These are phyloP conservation scores for Zele albiditarsus DNA, from an alignment of 2,888 invertebrate genomes.

Conservation along the genomic window DNA sequence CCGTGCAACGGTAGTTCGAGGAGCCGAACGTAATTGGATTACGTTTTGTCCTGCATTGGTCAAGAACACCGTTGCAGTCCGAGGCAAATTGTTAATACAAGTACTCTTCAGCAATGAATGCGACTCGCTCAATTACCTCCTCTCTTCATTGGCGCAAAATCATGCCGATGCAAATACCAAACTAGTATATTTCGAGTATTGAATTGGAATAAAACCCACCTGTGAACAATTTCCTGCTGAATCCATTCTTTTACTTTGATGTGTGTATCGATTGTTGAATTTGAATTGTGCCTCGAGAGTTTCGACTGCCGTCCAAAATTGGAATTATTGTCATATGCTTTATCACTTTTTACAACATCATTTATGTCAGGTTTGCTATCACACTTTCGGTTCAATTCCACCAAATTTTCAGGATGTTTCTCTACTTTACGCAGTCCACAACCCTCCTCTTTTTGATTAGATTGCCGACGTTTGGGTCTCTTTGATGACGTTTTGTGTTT, in stretches of 20 bases:
- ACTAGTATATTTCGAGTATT: neutral
- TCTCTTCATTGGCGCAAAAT: constrained; percentile 1
- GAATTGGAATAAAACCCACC: constrained; percentile 60
- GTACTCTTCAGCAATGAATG: constrained; percentile 42
- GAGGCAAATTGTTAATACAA: constrained; percentile 49
- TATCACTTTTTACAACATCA: constrained; percentile 71
- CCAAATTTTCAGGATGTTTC: constrained; percentile 74
- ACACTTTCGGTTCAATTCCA: constrained; percentile 74
- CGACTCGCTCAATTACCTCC: constrained; percentile 40
- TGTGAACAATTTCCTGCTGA: constrained; percentile 83
- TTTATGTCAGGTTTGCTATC: constrained; percentile 70
- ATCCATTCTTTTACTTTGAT: constrained; percentile 92
- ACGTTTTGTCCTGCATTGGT: constrained; percentile 39
- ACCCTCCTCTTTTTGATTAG: constrained; percentile 74
- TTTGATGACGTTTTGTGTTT: constrained; percentile 69
- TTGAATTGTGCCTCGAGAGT: constrained; percentile 82
- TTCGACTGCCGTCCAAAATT: constrained; percentile 78
- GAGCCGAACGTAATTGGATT: constrained; percentile 56
- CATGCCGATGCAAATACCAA: neutral
- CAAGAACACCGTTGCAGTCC: constrained; percentile 38
- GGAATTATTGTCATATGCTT: constrained; percentile 71
- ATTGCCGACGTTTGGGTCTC: constrained; percentile 71
- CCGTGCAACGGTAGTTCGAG: constrained; percentile 51
- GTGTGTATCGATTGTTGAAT: constrained; percentile 88
- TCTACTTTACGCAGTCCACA: constrained; percentile 59